Evolutionary conservation across 2,888 invertebrate genomes (phyloP).

Genomic region (Meghimatium bilineatum): DNA sequence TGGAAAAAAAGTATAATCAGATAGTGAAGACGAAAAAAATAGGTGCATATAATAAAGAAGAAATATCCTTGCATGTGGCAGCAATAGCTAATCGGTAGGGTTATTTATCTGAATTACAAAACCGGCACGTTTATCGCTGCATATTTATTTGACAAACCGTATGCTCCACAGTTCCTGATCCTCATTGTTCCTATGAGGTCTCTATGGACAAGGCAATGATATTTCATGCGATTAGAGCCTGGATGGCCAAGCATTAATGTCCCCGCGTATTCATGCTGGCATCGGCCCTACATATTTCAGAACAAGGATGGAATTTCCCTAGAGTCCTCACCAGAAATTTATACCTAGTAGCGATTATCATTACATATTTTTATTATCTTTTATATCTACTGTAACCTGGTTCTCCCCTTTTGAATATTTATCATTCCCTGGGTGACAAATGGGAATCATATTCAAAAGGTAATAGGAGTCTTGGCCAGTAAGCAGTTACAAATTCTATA

Average conservation of each 20-base stretch:
- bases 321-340: conserved; percentile 20
- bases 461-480: not conserved
- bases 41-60: not conserved
- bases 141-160: conserved; percentile 30
- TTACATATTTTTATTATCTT: conserved; percentile 15
- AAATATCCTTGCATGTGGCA: not conserved
- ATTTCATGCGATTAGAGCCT: conserved; percentile 27
- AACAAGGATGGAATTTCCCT: conserved; percentile 29
- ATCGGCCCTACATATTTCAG: not conserved
- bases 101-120: conserved; percentile 18
- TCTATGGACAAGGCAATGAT: conserved; percentile 30
- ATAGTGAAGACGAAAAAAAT: not conserved
- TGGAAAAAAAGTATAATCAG: not conserved
- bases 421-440: conserved; percentile 16
- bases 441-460: conserved; percentile 11
- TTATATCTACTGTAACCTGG: conserved; percentile 17
- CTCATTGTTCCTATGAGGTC: not conserved
- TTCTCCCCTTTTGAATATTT: conserved; percentile 38
- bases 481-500: not conserved
- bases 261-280: conserved; percentile 20
- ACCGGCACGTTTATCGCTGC: conserved; percentile 19
- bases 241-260: not conserved
- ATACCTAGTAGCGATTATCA: conserved; percentile 43
- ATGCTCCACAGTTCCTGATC: conserved; percentile 9
- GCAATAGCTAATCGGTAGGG: not conserved